These are phyloP conservation scores for Theristicus caerulescens DNA, from an alignment of 2,113 vertebrate species.

Conservation along the genomic window DNA sequence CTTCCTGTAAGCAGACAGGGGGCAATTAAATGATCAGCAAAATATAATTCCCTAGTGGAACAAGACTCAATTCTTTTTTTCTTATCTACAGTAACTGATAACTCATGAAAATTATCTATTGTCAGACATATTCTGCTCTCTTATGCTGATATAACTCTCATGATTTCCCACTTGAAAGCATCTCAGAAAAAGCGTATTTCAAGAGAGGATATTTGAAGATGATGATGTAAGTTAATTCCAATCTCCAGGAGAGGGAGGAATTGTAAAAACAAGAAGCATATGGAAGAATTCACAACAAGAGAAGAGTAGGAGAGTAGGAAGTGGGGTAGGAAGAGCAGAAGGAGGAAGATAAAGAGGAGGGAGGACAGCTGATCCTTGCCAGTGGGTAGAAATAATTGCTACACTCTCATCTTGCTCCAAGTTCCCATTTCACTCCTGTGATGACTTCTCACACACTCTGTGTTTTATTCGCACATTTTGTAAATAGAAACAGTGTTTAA, in stretches of 20 bases:
- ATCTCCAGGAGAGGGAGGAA: neutral
- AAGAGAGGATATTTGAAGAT: neutral
- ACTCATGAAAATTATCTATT: neutral
- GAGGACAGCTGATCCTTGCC: neutral
- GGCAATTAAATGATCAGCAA: neutral
- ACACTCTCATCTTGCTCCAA: neutral
- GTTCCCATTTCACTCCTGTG: neutral
- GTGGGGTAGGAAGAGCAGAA: neutral
- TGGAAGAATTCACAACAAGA: neutral
- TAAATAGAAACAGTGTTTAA: neutral
- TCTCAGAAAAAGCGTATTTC: neutral
- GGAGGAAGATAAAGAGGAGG: neutral
- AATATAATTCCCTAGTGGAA: neutral
- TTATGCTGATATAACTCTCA: neutral
- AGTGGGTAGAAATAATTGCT: neutral
- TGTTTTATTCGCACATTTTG: neutral
- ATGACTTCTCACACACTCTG: neutral
- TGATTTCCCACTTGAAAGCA: neutral
- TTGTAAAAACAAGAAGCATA: neutral
- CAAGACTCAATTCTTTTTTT: neutral
- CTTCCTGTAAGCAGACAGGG: neutral
- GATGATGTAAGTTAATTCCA: neutral
- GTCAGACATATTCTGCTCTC: neutral
- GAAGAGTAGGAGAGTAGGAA: neutral
- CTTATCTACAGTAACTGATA: neutral